A percentile compares a stretch with the other conserved stretches of the same genome.
Evolutionary conservation across 2,888 invertebrate genomes (phyloP).

Genomic region (Leptopilina myrica): DNA sequence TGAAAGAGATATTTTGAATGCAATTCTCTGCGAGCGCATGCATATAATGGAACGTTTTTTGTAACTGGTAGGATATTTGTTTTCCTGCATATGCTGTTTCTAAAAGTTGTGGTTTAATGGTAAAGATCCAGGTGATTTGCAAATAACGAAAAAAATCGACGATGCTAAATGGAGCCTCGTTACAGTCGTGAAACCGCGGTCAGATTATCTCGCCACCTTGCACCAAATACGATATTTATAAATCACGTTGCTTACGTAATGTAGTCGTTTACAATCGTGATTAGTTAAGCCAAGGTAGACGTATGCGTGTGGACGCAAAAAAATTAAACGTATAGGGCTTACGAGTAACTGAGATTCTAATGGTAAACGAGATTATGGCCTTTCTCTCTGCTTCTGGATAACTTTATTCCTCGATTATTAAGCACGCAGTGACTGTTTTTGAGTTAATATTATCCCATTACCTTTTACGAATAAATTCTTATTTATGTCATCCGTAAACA

Average conservation of each 20-base stretch:
- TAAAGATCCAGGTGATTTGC: conserved; percentile 38
- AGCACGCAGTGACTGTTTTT: not conserved
- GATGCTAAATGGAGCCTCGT: conserved; percentile 34
- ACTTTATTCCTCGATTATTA: conserved; percentile 5
- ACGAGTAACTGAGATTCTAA: conserved; percentile 28
- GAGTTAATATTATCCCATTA: conserved; percentile 14
- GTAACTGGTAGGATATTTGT: conserved; percentile 14
- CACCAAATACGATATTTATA: conserved; percentile 41
- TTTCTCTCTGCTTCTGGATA: conserved; percentile 16
- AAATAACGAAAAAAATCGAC: conserved; percentile 36
- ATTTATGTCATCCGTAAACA: not conserved
- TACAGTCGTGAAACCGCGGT: conserved; percentile 37
- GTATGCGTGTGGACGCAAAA: conserved; percentile 32
- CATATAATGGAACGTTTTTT: not conserved
- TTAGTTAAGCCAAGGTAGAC: conserved; percentile 39
- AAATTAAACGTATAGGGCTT: conserved; percentile 11
- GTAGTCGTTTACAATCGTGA: conserved; percentile 36
- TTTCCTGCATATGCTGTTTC: conserved; percentile 29
- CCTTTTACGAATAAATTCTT: not conserved
- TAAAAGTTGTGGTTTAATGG: conserved; percentile 38
- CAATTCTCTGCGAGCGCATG: not conserved
- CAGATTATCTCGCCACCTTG: conserved; percentile 40
- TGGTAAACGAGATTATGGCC: conserved; percentile 11
- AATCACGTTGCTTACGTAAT: conserved; percentile 35
- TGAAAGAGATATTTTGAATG: not conserved